These are phyloP conservation scores for Uromys caudimaculatus DNA, from an alignment of 2,797 vertebrate species.

Conservation along the genomic window DNA sequence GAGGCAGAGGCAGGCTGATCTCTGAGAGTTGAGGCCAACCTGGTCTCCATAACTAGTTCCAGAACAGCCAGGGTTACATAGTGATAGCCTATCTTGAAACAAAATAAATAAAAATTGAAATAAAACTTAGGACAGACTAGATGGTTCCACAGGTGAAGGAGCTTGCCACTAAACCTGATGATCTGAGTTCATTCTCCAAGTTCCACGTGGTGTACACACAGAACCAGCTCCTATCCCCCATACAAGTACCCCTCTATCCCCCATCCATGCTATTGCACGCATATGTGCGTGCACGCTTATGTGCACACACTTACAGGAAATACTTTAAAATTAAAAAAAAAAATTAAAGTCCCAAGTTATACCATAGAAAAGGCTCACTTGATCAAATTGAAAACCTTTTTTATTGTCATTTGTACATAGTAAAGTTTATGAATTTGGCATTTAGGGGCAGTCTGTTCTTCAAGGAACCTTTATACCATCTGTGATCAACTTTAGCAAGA, in stretches of 20 bases:
- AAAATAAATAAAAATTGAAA: background rate
- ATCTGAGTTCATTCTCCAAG: background rate
- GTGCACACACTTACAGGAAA: background rate
- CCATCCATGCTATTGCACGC: background rate
- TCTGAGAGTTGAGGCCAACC: background rate
- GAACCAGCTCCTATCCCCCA: background rate
- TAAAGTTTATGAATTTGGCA: slow-evolving; percentile 61
- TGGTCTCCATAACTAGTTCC: background rate
- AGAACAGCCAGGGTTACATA: background rate
- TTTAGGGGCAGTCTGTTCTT: slow-evolving; percentile 55
- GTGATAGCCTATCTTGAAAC: background rate
- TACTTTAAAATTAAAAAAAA: background rate
- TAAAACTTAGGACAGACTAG: background rate
- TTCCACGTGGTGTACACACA: background rate
- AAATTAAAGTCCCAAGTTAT: slow-evolving; percentile 41
- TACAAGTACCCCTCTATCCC: background rate
- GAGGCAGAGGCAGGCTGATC: background rate
- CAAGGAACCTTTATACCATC: slow-evolving; percentile 65
- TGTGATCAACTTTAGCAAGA: slow-evolving; percentile 71
- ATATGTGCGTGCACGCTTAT: too few relatives aligned
- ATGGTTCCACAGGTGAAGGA: background rate
- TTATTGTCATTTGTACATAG: slow-evolving; percentile 53
- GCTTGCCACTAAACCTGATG: background rate
- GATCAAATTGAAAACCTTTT: slow-evolving; percentile 17
- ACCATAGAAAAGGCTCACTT: slow-evolving; percentile 56